These are phyloP conservation scores for Cryptocephalus moraei DNA, from an alignment of 2,888 invertebrate genomes.

Conservation along the genomic window DNA sequence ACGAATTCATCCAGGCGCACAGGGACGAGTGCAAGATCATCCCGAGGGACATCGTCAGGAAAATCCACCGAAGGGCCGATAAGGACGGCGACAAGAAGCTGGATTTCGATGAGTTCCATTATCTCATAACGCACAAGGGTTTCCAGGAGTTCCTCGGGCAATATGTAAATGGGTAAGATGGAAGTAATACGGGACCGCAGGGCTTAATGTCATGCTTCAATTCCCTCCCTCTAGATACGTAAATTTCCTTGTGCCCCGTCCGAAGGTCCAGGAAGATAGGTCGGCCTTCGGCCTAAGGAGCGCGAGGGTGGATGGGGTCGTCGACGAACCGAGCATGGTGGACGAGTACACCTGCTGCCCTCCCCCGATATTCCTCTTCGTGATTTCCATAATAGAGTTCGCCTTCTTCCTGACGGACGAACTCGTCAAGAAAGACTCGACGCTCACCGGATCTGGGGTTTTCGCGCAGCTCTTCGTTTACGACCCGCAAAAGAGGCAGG, in stretches of 20 bases:
- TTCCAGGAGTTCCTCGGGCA: slow-evolving; percentile 52
- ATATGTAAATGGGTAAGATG: slow-evolving; percentile 50
- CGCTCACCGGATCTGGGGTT: slow-evolving; percentile 12
- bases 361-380: slow-evolving; percentile 81
- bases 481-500: slow-evolving; percentile 71
- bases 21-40: slow-evolving; percentile 1
- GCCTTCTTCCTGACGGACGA: slow-evolving; percentile 45
- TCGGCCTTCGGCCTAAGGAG: no score
- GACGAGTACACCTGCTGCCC: slow-evolving; percentile 50
- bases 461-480: slow-evolving; percentile 64
- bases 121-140: slow-evolving; percentile 52
- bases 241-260: no score
- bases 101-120: slow-evolving; percentile 60
- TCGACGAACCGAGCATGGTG: no score
- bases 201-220: no score
- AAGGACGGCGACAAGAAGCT: slow-evolving; percentile 52
- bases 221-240: no score
- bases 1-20: slow-evolving; percentile 42
- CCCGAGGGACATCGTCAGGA: slow-evolving; percentile 41
- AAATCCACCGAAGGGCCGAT: slow-evolving; percentile 57
- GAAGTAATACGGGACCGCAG: no score
- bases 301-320: no score
- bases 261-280: no score
- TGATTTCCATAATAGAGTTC: slow-evolving; percentile 81
- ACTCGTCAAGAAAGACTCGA: slow-evolving; percentile 21